phyloP scores from a whole-genome alignment of 2,888 invertebrate species.

The Physocephala rufipes region DNA sequence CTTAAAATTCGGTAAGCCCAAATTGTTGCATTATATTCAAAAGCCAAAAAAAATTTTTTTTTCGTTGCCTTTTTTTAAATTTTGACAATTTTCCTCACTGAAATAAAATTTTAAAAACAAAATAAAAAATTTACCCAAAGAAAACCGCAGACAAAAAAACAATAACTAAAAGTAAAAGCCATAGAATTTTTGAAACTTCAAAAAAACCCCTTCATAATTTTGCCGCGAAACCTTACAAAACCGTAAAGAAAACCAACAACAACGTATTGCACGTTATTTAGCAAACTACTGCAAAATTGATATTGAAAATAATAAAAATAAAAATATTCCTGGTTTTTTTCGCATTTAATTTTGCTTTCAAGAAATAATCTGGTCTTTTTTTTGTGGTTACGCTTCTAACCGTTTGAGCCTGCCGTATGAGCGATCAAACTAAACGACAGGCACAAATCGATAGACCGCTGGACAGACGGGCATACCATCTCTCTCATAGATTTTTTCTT shows the following conservation, averaged over 20 bases:
- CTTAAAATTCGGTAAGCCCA: background rate
- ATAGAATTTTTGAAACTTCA: background rate
- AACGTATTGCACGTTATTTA: background rate
- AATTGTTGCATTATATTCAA: background rate
- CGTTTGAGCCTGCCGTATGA: constrained; percentile 28
- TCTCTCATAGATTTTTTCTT: background rate
- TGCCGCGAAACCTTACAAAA: constrained; percentile 7
- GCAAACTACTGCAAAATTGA: too few relatives aligned
- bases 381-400: constrained; percentile 19
- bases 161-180: background rate
- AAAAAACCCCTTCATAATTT: background rate
- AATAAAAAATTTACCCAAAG: background rate
- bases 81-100: constrained; percentile 1
- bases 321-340: background rate
- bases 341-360: constrained; percentile 15
- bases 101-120: background rate
- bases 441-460: too few relatives aligned
- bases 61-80: background rate
- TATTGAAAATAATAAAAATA: too few relatives aligned
- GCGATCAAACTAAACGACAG: too few relatives aligned
- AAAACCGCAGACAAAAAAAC: constrained; percentile 11
- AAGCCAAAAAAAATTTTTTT: background rate
- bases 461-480: constrained; percentile 1
- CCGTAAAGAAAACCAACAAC: background rate
- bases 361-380: constrained; percentile 32